A percentile compares a stretch with the other conserved stretches of the same genome.
These are phyloP conservation scores for Nebria salina DNA, from an alignment of 2,888 invertebrate species.

Conservation along the genomic window DNA sequence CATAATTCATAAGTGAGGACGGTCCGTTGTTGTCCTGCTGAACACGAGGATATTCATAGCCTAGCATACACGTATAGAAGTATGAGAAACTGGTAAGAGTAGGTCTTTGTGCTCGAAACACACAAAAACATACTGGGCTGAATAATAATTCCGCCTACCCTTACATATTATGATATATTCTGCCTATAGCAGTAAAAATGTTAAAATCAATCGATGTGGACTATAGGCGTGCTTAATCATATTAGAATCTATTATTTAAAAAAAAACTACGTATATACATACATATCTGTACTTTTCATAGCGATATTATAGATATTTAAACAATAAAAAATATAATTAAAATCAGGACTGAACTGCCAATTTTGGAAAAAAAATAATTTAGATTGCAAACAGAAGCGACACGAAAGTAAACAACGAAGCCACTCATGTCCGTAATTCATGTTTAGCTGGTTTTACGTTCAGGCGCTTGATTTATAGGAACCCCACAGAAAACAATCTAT, in stretches of 20 bases:
- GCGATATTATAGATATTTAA: too few relatives aligned
- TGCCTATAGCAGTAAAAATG: not conserved
- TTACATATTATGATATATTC: not conserved
- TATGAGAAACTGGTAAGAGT: slow-evolving; percentile 1
- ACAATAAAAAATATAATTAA: too few relatives aligned
- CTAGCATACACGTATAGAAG: not conserved
- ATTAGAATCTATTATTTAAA: not conserved
- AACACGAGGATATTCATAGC: slow-evolving; percentile 30
- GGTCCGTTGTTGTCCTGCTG: slow-evolving; percentile 12
- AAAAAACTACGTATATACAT: too few relatives aligned
- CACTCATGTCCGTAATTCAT: not conserved
- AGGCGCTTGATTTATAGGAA: not conserved
- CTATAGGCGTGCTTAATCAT: not conserved
- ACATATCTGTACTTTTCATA: too few relatives aligned
- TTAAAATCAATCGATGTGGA: not conserved
- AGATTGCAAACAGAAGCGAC: not conserved
- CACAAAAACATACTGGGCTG: slow-evolving; percentile 5
- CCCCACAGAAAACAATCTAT: slow-evolving; percentile 30
- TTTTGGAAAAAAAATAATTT: not conserved
- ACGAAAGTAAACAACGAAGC: slow-evolving; percentile 24
- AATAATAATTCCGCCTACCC: slow-evolving; percentile 16
- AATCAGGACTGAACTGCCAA: not conserved
- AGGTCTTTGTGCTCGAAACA: slow-evolving; percentile 7
- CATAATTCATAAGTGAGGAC: slow-evolving; percentile 40
- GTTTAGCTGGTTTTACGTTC: not conserved